phyloP scores from a whole-genome alignment of 2,797 vertebrate genomes.

The Acridotheres tristis region DNA sequence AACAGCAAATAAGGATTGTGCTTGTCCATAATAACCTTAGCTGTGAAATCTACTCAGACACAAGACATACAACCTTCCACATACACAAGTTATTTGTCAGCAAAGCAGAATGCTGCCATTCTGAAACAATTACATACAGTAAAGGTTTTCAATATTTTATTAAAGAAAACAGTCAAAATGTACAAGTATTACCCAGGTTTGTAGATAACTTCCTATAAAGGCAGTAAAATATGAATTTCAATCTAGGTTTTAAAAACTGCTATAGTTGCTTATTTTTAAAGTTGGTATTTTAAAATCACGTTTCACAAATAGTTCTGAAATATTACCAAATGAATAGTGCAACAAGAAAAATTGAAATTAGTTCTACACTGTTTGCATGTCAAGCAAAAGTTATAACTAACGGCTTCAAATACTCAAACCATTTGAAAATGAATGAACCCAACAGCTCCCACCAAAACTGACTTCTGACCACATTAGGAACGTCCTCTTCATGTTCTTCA shows the following conservation, averaged over 20 bases:
- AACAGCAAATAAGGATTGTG: constrained; percentile 65
- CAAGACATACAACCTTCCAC: constrained; percentile 76
- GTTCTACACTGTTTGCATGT: constrained; percentile 67
- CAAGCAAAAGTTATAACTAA: constrained; percentile 68
- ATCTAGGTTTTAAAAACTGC: constrained; percentile 72
- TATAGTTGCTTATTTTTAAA: constrained; percentile 65
- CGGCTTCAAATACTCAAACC: constrained; percentile 56
- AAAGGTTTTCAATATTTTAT: constrained; percentile 72
- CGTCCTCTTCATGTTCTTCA: constrained; percentile 59
- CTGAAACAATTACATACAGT: constrained; percentile 71
- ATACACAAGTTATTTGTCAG: constrained; percentile 70
- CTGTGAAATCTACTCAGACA: constrained; percentile 60
- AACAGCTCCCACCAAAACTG: constrained; percentile 61
- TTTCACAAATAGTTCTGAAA: constrained; percentile 63
- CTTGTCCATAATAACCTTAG: constrained; percentile 70
- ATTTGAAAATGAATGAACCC: constrained; percentile 62
- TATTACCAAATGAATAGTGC: constrained; percentile 70
- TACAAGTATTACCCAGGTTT: constrained; percentile 67
- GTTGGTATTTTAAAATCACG: constrained; percentile 64
- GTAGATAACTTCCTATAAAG: constrained; percentile 72
- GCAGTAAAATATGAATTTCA: constrained; percentile 74
- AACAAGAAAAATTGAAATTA: constrained; percentile 66
- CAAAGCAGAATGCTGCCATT: constrained; percentile 71
- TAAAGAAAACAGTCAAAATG: constrained; percentile 76
- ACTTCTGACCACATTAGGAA: constrained; percentile 43